phyloP scores from a whole-genome alignment of 2,888 invertebrate genomes.

The Entomobrya proxima region DNA sequence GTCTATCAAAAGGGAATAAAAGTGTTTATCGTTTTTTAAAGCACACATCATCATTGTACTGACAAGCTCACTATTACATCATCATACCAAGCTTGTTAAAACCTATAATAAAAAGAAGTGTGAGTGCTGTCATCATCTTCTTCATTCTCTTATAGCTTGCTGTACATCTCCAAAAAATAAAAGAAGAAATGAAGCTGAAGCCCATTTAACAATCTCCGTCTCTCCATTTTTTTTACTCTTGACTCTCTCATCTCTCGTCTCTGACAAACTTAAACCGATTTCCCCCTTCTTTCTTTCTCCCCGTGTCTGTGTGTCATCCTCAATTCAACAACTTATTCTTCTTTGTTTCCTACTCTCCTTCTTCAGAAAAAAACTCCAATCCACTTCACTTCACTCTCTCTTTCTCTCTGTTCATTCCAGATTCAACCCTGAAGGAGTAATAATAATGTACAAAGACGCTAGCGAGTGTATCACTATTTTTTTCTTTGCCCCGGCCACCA shows the following conservation, averaged over 20 bases:
- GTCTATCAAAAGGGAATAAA: too few species aligned
- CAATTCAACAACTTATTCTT: slow-evolving; percentile 36
- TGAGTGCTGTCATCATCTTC: slow-evolving; percentile 39
- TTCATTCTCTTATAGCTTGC: too few species aligned
- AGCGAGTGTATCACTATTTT: too few species aligned
- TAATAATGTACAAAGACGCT: too few species aligned
- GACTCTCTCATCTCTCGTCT: neutral
- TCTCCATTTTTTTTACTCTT: too few species aligned
- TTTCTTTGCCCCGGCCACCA: neutral
- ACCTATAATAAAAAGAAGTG: slow-evolving; percentile 29
- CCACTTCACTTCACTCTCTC: neutral
- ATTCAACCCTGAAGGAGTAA: slow-evolving; percentile 66
- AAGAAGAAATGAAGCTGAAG: slow-evolving; percentile 55
- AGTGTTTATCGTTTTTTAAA: too few species aligned
- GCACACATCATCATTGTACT: too few species aligned
- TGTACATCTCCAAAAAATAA: too few species aligned
- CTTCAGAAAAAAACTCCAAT: neutral
- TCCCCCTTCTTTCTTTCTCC: slow-evolving; percentile 12
- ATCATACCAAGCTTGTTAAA: too few species aligned
- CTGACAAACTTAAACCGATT: slow-evolving; percentile 16
- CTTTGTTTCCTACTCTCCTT: too few species aligned
- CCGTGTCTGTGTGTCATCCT: neutral
- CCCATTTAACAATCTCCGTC: slow-evolving; percentile 9
- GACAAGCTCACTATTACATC: too few species aligned
- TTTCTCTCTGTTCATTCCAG: slow-evolving; percentile 39